Evolutionary conservation across 2,797 vertebrate species (phyloP).

Genomic region (Neosilurus mollespiculum): DNA sequence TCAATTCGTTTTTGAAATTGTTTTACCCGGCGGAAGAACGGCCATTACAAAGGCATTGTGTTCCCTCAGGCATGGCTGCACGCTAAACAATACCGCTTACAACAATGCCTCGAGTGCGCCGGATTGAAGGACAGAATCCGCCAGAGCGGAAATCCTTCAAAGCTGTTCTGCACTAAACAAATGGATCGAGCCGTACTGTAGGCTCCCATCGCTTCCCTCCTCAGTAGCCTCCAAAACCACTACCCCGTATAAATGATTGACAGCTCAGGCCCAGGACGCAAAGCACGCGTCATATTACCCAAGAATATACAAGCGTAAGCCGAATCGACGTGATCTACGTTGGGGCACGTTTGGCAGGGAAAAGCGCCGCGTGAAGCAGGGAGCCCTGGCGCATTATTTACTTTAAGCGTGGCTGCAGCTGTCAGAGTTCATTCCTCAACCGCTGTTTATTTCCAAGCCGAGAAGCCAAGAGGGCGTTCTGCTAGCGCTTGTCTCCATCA

Average conservation of each 20-base stretch:
- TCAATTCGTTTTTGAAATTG: slow-evolving; percentile 13
- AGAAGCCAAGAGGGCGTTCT: slow-evolving; percentile 9
- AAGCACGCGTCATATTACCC: slow-evolving; percentile 10
- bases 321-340: slow-evolving; percentile 10
- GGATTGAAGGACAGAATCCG: slow-evolving; percentile 20
- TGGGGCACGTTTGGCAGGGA: neutral
- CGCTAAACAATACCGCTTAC: slow-evolving; percentile 25
- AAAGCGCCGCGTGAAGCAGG: neutral
- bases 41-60: slow-evolving; percentile 44
- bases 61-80: slow-evolving; percentile 30
- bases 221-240: slow-evolving; percentile 5
- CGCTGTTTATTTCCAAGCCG: slow-evolving; percentile 46
- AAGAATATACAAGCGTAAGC: slow-evolving; percentile 3
- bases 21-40: neutral
- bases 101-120: slow-evolving; percentile 35
- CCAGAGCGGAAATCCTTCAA: slow-evolving; percentile 45
- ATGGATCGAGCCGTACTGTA: slow-evolving; percentile 43
- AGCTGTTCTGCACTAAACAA: slow-evolving; percentile 43
- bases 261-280: slow-evolving; percentile 14
- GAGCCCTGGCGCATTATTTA: slow-evolving; percentile 64
- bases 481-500: slow-evolving; percentile 28
- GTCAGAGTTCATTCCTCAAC: slow-evolving; percentile 64
- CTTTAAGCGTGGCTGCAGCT: slow-evolving; percentile 58
- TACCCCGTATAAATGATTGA: slow-evolving; percentile 44
- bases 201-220: slow-evolving; percentile 37